phyloP scores from a whole-genome alignment of 53 echinoderm and acorn worm genomes.

The Arbacia lixula region DNA sequence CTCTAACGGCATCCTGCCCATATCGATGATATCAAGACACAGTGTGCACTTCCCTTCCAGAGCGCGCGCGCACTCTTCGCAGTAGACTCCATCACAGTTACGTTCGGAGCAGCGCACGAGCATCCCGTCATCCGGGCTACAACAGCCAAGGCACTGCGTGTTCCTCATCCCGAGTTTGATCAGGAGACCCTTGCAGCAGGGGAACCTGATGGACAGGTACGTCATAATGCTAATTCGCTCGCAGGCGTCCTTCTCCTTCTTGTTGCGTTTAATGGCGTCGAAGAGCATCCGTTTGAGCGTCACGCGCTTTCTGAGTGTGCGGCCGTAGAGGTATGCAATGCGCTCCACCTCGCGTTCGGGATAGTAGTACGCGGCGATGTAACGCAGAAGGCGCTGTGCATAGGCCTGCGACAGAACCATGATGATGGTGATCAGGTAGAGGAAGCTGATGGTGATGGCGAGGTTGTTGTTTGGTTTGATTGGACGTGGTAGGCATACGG shows the following conservation, averaged over 20 bases:
- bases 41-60: conserved; percentile 1
- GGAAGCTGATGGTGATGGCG: conserved; percentile 65
- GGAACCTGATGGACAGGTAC: conserved; percentile 65
- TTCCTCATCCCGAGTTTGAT: conserved; percentile 54
- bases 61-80: conserved; percentile 57
- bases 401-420: conserved; percentile 90
- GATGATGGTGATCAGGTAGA: conserved; percentile 72
- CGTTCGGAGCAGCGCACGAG: conserved; percentile 66
- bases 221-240: conserved; percentile 74
- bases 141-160: conserved; percentile 74
- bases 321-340: conserved; percentile 73
- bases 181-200: conserved; percentile 68
- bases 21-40: conserved; percentile 6
- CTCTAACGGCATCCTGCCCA: neutral
- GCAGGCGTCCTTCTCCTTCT: conserved; percentile 67
- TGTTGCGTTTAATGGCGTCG: conserved; percentile 68
- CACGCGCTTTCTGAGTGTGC: conserved; percentile 72
- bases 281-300: conserved; percentile 70
- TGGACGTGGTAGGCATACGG: conserved; percentile 54
- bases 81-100: conserved; percentile 65
- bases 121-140: conserved; percentile 61
- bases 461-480: conserved; percentile 13
- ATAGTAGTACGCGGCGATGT: conserved; percentile 87
- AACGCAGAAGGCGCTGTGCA: conserved; percentile 71
- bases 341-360: conserved; percentile 90